These are phyloP conservation scores for Dromiciops gliroides DNA, from an alignment of 2,113 vertebrate genomes.

Conservation along the genomic window DNA sequence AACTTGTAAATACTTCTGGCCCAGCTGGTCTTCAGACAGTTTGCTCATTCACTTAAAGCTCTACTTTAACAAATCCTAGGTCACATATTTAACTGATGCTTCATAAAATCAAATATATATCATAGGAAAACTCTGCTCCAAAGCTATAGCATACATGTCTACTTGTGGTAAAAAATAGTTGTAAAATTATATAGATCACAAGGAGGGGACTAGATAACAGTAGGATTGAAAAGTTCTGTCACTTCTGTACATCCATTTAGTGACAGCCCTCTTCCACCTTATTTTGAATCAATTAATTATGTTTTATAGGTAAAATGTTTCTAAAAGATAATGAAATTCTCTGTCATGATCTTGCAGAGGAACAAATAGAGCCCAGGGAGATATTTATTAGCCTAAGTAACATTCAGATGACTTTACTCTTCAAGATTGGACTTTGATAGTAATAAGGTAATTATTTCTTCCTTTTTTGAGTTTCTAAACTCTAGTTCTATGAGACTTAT, in stretches of 20 bases:
- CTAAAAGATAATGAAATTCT: not conserved
- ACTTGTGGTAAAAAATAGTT: not conserved
- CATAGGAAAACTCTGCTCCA: not conserved
- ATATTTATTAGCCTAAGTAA: not conserved
- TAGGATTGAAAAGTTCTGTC: not conserved
- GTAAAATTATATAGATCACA: slow-evolving; percentile 11
- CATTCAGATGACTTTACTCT: not conserved
- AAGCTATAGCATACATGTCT: not conserved
- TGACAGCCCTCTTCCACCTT: not conserved
- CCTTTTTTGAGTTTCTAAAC: not conserved
- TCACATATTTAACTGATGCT: not conserved
- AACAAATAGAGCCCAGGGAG: not conserved
- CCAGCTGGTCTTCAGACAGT: not conserved
- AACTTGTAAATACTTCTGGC: not conserved
- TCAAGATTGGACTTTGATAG: not conserved
- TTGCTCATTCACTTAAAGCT: not conserved
- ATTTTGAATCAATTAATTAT: not conserved
- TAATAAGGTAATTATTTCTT: not conserved
- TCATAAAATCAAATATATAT: not conserved
- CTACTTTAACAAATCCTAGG: not conserved
- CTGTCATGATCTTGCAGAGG: not conserved
- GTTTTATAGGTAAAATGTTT: not conserved
- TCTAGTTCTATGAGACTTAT: not conserved
- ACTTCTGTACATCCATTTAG: not conserved
- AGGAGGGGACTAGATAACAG: not conserved